Conservation (phyloP, 2,888 invertebrate genomes). For the Nowickia ferox region DNA sequence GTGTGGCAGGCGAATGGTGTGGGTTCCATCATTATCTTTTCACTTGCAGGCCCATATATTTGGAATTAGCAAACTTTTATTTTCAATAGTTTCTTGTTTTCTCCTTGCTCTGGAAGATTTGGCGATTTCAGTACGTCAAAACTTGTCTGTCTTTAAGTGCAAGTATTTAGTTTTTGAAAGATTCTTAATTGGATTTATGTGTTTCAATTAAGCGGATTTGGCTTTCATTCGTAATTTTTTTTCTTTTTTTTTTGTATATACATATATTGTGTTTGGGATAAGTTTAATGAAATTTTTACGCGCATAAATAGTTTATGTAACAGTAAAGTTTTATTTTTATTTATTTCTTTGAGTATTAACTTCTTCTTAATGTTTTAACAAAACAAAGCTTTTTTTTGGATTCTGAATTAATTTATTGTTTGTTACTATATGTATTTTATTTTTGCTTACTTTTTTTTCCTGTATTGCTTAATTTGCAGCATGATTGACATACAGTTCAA, state of each 20-base stretch:
- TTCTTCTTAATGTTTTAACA: neutral
- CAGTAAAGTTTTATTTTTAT: neutral
- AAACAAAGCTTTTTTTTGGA: neutral
- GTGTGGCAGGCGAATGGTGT: slow-evolving; percentile 14
- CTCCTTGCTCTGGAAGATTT: slow-evolving; percentile 20
- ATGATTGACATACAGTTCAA: no score
- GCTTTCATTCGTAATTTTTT: slow-evolving; percentile 17
- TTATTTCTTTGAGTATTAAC: neutral
- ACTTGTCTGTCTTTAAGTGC: slow-evolving; percentile 12
- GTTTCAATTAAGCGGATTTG: slow-evolving; percentile 69
- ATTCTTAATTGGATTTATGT: slow-evolving; percentile 71
- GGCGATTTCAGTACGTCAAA: slow-evolving; percentile 1
- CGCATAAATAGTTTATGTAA: slow-evolving; percentile 43
- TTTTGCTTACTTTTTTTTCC: no score
- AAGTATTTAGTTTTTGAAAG: slow-evolving; percentile 57
- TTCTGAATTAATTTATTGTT: neutral
- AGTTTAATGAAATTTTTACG: slow-evolving; percentile 48
- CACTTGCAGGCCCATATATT: slow-evolving; percentile 56
- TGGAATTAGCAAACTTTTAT: slow-evolving; percentile 62
- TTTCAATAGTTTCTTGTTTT: slow-evolving; percentile 14
- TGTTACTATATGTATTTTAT: no score
- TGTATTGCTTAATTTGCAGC: no score
- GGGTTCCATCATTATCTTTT: slow-evolving; percentile 68
- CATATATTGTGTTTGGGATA: slow-evolving; percentile 27
- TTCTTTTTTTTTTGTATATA: neutral